A percentile compares a stretch with the other conserved stretches of the same genome.
Evolutionary conservation across 1,140 invertebrate species (phyloP).

Genomic region (Meloidogyne floridensis): DNA sequence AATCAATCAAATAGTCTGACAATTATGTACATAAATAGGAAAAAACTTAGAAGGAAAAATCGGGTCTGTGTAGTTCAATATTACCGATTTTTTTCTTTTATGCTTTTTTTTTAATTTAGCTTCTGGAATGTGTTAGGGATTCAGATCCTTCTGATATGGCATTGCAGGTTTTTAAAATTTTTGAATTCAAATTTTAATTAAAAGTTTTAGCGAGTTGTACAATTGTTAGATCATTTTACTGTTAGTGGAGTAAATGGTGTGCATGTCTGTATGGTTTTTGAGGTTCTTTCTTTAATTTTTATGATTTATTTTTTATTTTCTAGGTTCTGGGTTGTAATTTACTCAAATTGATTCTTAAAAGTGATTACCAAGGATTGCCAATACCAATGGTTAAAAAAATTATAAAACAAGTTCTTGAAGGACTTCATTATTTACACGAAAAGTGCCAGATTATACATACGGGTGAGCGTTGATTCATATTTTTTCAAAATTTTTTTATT

Average conservation of each 20-base stretch:
- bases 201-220: constrained; percentile 32
- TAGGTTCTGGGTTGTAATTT: constrained; percentile 94
- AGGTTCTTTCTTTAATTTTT: constrained; percentile 34
- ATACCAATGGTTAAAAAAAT: constrained; percentile 90
- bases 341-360: constrained; percentile 94
- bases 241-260: constrained; percentile 82
- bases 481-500: neutral
- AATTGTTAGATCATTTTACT: constrained; percentile 50
- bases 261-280: constrained; percentile 69
- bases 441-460: constrained; percentile 99
- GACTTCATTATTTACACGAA: constrained; percentile 90
- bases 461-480: constrained; percentile 69
- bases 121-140: constrained; percentile 41
- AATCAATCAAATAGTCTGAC: too few species aligned
- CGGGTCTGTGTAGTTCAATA: too few species aligned
- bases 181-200: neutral
- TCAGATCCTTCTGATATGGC: constrained; percentile 33
- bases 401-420: constrained; percentile 87
- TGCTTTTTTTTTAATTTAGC: constrained; percentile 25
- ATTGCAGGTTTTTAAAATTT: constrained; percentile 14
- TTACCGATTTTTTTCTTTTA: neutral
- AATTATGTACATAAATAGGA: too few species aligned
- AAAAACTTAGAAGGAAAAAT: too few species aligned
- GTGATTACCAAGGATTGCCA: constrained; percentile 95
- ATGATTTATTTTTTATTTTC: neutral